Base-by-base conservation (phyloP, 1,140 invertebrate species). In the Harpegnathos saltator region DNA sequence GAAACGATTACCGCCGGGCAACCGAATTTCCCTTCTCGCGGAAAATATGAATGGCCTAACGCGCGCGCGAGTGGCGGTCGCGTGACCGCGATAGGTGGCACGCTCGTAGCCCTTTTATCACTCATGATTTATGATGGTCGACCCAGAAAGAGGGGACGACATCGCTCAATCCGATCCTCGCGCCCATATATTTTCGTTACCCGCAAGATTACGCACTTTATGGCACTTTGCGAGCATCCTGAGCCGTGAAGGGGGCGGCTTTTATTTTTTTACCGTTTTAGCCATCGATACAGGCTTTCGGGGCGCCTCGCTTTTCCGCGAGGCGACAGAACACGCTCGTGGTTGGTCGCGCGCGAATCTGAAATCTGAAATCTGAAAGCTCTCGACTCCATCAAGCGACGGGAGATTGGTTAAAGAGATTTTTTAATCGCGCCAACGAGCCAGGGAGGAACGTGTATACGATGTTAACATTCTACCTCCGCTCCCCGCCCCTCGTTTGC, bases 161-260 rank as follows among this genome's bases (percentile, higher is more conserved):
- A 69, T 69, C 75, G 75, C 75, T 80, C 75, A 71, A 80, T 80
- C 75, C 29, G 75, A 63, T 24, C 58, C 52, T 15, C 24, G 12
- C 52, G 52, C 22, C 54, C 75, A 71, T 80, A 80, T 59, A 80
- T 80, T 80, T 58, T 50, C 75, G 52, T 80, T 71, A 71, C 52
- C 38, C n/a, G 62, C 62, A 44, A 80, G 75, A 80, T 80, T 58
- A 52, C 52, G 75, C 73, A 63, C 52, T 71, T 69, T 58, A 26
- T 17, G 65, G 75, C 65, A 80, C 65, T 71, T 29, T 48, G 33
- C 75, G 65, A 48, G 11, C 33, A 38, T 14, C 65, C 69, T 29
- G 50, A 68, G n/a, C 9, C 19, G 17, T 54, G 15, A 19, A 17
- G 52, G 15, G 17, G 33, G 7, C 17, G 7, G 22, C 0, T 14